A percentile compares a stretch with the other conserved stretches of the same genome.
These are phyloP conservation scores for Euphonia xanthogaster DNA, from an alignment of 2,797 vertebrate species.

Conservation along the genomic window DNA sequence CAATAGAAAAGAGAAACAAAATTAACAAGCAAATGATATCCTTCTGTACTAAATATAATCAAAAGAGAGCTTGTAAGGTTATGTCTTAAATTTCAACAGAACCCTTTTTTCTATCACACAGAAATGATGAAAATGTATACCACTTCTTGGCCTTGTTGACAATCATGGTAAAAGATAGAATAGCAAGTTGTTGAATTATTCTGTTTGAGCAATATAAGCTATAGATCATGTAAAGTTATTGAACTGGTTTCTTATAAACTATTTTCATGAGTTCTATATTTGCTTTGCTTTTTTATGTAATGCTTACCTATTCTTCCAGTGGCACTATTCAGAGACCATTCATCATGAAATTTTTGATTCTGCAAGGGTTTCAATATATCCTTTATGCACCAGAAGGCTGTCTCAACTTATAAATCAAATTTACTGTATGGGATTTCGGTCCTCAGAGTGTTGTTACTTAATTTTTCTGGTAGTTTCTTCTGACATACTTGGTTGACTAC, in stretches of 20 bases:
- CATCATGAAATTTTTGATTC: background rate
- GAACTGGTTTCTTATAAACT: background rate
- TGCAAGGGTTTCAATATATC: background rate
- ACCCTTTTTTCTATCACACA: background rate
- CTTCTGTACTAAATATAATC: background rate
- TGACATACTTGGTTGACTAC: background rate
- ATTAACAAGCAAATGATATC: background rate
- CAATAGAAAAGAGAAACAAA: slow-evolving; percentile 13
- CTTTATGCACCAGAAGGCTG: background rate
- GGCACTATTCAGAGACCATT: background rate
- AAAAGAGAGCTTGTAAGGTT: slow-evolving; percentile 8
- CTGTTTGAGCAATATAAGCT: background rate
- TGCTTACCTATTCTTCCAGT: background rate
- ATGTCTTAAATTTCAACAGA: slow-evolving; percentile 1
- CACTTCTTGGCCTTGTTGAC: background rate
- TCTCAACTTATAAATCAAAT: background rate
- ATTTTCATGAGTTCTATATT: background rate
- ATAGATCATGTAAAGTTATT: background rate
- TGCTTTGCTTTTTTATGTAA: background rate
- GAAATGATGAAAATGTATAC: background rate
- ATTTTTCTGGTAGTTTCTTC: background rate
- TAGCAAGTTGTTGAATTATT: slow-evolving; percentile 1
- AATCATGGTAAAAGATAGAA: background rate
- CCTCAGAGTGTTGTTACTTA: background rate
- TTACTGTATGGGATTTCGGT: background rate